phyloP scores from a whole-genome alignment of 1,140 invertebrate genomes.

The Tetranychus urticae region DNA sequence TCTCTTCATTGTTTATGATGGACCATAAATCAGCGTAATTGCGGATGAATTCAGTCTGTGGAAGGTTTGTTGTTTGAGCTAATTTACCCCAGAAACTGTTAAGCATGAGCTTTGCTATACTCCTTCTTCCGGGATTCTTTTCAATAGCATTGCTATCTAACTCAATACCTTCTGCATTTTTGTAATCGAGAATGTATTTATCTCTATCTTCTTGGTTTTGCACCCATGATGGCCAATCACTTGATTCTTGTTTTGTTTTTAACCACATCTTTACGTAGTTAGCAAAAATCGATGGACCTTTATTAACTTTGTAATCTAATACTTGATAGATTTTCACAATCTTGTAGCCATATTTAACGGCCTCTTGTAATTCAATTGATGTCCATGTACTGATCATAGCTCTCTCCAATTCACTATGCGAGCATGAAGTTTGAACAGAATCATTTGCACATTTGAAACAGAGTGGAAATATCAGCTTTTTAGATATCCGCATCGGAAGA shows the following conservation, averaged over 20 bases:
- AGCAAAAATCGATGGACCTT: neutral
- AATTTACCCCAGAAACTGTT: slow-evolving; percentile 16
- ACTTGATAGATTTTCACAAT: slow-evolving; percentile 15
- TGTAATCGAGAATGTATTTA: slow-evolving; percentile 18
- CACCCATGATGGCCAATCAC: slow-evolving; percentile 14
- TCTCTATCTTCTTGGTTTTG: slow-evolving; percentile 14
- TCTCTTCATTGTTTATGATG: slow-evolving; percentile 13
- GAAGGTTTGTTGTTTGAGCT: slow-evolving; percentile 2
- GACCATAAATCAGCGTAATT: slow-evolving; percentile 13
- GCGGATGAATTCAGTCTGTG: slow-evolving; percentile 13
- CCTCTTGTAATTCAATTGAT: slow-evolving; percentile 18
- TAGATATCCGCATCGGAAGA: slow-evolving; percentile 3
- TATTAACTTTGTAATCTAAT: neutral
- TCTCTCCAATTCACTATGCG: slow-evolving; percentile 17
- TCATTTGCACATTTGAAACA: slow-evolving; percentile 11
- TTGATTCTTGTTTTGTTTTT: slow-evolving; percentile 9
- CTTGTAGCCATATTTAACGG: slow-evolving; percentile 17
- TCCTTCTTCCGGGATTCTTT: slow-evolving; percentile 17
- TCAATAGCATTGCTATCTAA: slow-evolving; percentile 17
- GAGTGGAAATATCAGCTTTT: slow-evolving; percentile 13
- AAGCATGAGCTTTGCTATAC: neutral
- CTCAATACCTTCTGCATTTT: slow-evolving; percentile 17
- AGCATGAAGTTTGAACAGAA: slow-evolving; percentile 2
- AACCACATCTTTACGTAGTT: slow-evolving; percentile 1
- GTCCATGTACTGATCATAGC: slow-evolving; percentile 20